Evolutionary conservation across 2,113 vertebrate species (phyloP), one percentile per base, ranked within the genome.

Genomic region (Fukomys damarensis): DNA sequence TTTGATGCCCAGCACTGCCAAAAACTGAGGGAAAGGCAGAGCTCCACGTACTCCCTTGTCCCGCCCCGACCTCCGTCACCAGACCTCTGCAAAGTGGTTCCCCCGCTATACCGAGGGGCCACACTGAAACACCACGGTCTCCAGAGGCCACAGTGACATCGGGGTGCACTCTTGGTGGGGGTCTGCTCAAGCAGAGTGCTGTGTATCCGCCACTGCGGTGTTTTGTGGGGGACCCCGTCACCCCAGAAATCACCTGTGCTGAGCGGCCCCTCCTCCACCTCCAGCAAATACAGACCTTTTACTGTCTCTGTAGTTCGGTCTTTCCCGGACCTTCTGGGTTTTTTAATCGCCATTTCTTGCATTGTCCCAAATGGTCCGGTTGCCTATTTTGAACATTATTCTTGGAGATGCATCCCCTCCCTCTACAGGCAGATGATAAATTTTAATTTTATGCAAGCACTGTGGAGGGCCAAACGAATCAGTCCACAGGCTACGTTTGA

Each of bases 131-230:
- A 0, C 8, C 20, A 0, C 8, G 30, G 19, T 76, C 43, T 68
- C 5, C 49, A 28, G 9, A 43, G 82, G 3, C 63, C 43, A 0
- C 0, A 19, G 1, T 46, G 20, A 35, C n/a, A 5, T 16, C 3
- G 1, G 77, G 70, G 49, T 5, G 93, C 32, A 24, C 58, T 24
- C 41, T 17, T 7, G 12, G 14, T 24, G 5, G 20, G 77, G 89
- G 56, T 46, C 28, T 56, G 20, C 56, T 81, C 41, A 46, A 28
- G 12, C 13, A 3, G 26, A 2, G 46, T 32, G 91, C 9, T 16
- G 0, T 35, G 52, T 11, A 2, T 2, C 22, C 20, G 5, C 43
- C 32, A 0, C 0, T 12, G 10, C 0, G 12, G 26, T 1, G 1
- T 6, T 35, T 6, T 0, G 8, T 17, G 32, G 74, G 43, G 9